Evolutionary conservation across 2,888 invertebrate genomes (phyloP), one percentile per base, ranked within the genome.

Genomic region (Acleris cristana): DNA sequence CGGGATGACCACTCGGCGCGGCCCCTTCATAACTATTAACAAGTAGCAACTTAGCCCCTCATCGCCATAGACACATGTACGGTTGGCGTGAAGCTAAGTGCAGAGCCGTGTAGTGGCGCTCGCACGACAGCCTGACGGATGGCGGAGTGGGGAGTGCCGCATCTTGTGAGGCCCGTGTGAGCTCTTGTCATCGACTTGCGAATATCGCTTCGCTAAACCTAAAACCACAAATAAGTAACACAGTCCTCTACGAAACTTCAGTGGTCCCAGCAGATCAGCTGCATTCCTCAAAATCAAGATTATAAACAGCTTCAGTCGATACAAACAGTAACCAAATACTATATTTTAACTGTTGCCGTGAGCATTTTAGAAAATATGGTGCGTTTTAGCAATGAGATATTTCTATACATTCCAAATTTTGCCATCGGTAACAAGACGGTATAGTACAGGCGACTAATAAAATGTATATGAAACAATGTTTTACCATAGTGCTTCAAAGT

Each of bases 71-170:
- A 89, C 88, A 89, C 84, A 86, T 87, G 87, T 87, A 85, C 78
- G 80, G 77, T 76, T 83, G 82, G 84, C 79, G 80, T 78, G 80
- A 80, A 86, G 88, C 83, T 89, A 89, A 90, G 90, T 90, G 90
- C 90, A 88, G 80, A 88, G 79, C 84, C 86, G 78, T 89, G 89
- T 89, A 82, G 83, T 79, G 80, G 80, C 80, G 80, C 71, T 76
- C 80, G 73, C 73, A 69, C 83, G 87, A 86, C 87, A 89, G 87
- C 65, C 88, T 90, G 90, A 90, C 89, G 84, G 89, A 90, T 90
- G 84, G 87, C 80, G 80, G 75, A 80, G 80, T 77, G 80, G 81
- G 78, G 75, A 74, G 68, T 71, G 77, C 74, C 80, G 76, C 83
- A 77, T 83, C 85, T 85, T 82, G 78, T 76, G 76, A 76, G 77